Base-by-base conservation (phyloP, 2,113 vertebrate genomes). In the Hippocampus abdominalis region DNA sequence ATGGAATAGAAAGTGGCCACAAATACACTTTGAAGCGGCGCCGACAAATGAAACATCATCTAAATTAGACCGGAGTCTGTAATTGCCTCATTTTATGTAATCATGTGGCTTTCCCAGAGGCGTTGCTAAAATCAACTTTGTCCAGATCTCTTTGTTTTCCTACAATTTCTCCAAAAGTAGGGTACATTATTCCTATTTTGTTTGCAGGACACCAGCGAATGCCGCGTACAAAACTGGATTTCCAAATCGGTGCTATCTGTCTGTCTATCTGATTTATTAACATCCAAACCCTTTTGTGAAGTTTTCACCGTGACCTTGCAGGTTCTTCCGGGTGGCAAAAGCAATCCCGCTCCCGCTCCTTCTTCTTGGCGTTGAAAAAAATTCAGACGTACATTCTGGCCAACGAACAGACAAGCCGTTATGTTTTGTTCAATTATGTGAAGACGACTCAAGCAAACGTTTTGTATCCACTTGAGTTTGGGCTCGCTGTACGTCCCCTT, bases 71-170 rank as follows among this genome's bases (percentile, higher is more conserved):
- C n/a, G 20, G 20, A 12, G 61, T 39, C 32, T 42, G 61, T 63
- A 42, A 40, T 63, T 63, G 23, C 21, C 60, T 40, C 20, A 29
- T 60, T 60, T 60, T 32, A 32, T 60, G 27, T 60, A 32, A 60
- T 60, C 27, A 36, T 18, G 27, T 20, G 54, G 54, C 32, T 20
- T 57, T 57, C n/a, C 54, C 54, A 13, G 54, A 60, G 15, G 27
- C 57, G 21, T 63, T 21, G 18, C 36, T 63, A 20, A 36, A 63
- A 40, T 42, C 20, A 40, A 21, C 36, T 4, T 21, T 42, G 23
- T 63, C 23, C 60, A 21, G 16, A 61, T 61, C 16, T 39, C 20
- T 63, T 40, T 63, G 21, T 63, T 63, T 63, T 63, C 40, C 61
- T 11, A 44, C 62, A 42, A 42, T 64, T 44, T 64, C 15, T 36